A percentile compares a stretch with the other conserved stretches of the same genome.
Evolutionary conservation across 2,113 vertebrate genomes (phyloP).

Genomic region (Urocynchramus pylzowi): DNA sequence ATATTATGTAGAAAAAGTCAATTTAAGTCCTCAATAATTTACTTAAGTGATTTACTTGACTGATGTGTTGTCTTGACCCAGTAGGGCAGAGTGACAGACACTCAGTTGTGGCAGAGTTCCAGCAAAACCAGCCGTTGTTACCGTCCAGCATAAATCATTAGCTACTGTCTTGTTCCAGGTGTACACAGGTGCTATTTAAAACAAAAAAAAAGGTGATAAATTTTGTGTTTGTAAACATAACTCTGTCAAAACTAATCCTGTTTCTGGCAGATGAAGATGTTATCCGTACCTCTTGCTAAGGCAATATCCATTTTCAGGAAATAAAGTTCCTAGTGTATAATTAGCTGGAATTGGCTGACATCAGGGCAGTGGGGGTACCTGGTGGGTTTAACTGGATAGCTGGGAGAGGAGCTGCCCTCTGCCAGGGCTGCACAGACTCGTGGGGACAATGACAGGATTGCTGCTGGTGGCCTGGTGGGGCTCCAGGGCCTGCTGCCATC

Average conservation of each 20-base stretch:
- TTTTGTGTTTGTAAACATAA: slow-evolving; percentile 75
- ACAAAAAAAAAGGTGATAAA: slow-evolving; percentile 51
- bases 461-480: not conserved
- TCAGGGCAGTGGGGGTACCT: not conserved
- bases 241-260: slow-evolving; percentile 70
- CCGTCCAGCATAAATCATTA: slow-evolving; percentile 73
- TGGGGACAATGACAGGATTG: not conserved
- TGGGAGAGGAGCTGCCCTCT: not conserved
- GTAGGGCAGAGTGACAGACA: slow-evolving; percentile 74
- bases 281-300: slow-evolving; percentile 67
- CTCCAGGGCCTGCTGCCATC: fast-evolving
- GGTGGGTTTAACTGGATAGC: not conserved
- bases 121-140: slow-evolving; percentile 70
- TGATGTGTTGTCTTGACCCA: slow-evolving; percentile 71
- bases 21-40: slow-evolving; percentile 65
- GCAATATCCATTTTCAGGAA: slow-evolving; percentile 67
- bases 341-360: slow-evolving; percentile 13
- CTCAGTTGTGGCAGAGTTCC: slow-evolving; percentile 74
- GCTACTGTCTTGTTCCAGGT: slow-evolving; percentile 73
- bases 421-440: fast-evolving
- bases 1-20: slow-evolving; percentile 66
- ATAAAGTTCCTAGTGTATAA: slow-evolving; percentile 74
- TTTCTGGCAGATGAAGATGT: slow-evolving; percentile 78
- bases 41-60: slow-evolving; percentile 63
- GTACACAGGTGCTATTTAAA: slow-evolving; percentile 69